phyloP scores from a whole-genome alignment of 1,140 invertebrate genomes.

The Meloidogyne chitwoodi region DNA sequence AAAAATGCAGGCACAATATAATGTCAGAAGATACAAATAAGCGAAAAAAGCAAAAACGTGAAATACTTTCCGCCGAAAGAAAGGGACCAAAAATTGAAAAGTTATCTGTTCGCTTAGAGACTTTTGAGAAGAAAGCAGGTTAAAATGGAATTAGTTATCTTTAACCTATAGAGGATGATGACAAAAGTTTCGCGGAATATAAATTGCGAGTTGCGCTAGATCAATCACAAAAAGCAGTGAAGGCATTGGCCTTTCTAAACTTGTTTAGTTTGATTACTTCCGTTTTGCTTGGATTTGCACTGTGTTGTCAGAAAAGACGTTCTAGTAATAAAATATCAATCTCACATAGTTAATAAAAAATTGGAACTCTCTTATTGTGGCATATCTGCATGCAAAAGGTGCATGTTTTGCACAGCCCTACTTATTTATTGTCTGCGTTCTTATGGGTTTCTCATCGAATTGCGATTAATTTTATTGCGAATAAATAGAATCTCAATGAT shows the following conservation, averaged over 20 bases:
- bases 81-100: not conserved
- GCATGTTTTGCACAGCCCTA: no score
- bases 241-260: conserved; percentile 6
- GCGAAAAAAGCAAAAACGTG: not conserved
- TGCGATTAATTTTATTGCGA: no score
- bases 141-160: not conserved
- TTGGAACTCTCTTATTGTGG: no score
- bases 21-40: not conserved
- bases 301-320: conserved; percentile 4
- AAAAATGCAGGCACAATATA: not conserved
- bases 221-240: conserved; percentile 12
- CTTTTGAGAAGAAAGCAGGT: conserved; percentile 4
- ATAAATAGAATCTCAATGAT: no score
- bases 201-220: not conserved
- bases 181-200: not conserved
- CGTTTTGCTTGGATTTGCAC: conserved; percentile 7
- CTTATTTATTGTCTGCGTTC: no score
- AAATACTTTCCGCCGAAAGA: not conserved
- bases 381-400: no score
- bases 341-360: no score
- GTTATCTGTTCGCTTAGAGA: not conserved
- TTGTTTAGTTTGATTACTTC: conserved; percentile 1
- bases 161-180: not conserved
- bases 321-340: conserved; percentile 9
- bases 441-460: no score